A percentile compares a stretch with the other conserved stretches of the same genome.
These are phyloP conservation scores for Trichonephila clavipes DNA, from an alignment of 1,140 invertebrate genomes.

Conservation along the genomic window DNA sequence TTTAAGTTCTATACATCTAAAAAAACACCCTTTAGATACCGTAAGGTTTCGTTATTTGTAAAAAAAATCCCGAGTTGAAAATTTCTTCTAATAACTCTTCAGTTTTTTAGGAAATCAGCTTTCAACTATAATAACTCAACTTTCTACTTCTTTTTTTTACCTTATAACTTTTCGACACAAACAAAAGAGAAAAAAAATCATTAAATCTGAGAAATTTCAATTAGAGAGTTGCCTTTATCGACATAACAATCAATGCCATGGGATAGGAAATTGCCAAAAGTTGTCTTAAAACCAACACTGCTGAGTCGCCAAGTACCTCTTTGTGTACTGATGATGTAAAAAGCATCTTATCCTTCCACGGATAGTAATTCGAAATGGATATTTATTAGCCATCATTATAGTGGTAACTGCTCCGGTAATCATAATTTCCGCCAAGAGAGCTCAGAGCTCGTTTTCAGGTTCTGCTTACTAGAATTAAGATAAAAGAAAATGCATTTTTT, in stretches of 20 bases:
- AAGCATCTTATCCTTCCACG: background rate
- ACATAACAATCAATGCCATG: slow-evolving; percentile 30
- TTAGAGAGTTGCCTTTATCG: slow-evolving; percentile 8
- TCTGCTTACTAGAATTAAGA: background rate
- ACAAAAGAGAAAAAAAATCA: background rate
- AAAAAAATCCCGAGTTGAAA: too few species aligned
- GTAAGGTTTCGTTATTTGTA: too few species aligned
- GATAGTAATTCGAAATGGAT: background rate
- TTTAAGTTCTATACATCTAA: too few species aligned
- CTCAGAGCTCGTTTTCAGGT: background rate
- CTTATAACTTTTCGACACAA: background rate
- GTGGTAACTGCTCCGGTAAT: slow-evolving; percentile 45
- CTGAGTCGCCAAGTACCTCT: background rate
- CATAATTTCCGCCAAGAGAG: slow-evolving; percentile 62
- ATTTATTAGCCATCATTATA: slow-evolving; percentile 48
- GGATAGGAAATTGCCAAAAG: background rate
- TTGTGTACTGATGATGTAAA: background rate
- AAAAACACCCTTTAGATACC: too few species aligned
- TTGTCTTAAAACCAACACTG: background rate
- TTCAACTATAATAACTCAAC: background rate
- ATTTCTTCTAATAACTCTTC: too few species aligned
- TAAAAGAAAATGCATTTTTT: background rate
- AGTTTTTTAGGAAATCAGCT: background rate
- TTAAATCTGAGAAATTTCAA: slow-evolving; percentile 31
- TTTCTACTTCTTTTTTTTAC: background rate